A percentile compares a stretch with the other conserved stretches of the same genome.
Conservation (phyloP, 2,797 vertebrate species). For the Denticeps clupeoides region DNA sequence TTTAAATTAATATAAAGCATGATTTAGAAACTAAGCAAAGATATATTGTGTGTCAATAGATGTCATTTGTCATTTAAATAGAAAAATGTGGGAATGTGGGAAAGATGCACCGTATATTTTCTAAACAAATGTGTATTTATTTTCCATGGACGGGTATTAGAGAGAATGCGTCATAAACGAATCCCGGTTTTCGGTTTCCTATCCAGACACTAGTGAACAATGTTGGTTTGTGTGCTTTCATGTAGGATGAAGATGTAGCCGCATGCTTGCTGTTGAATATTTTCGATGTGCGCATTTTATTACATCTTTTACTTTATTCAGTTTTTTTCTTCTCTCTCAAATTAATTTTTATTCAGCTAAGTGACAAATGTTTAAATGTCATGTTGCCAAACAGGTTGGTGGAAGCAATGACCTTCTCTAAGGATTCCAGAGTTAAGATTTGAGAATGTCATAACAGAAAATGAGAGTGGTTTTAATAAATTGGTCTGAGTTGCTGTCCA, state of each 20-base stretch:
- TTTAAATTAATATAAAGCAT: constrained; percentile 77
- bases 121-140: constrained; percentile 66
- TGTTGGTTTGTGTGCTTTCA: constrained; percentile 61
- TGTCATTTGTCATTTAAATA: constrained; percentile 74
- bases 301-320: constrained; percentile 19
- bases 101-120: constrained; percentile 73
- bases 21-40: constrained; percentile 63
- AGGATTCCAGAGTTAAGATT: too few species aligned
- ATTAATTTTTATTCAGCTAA: constrained; percentile 31
- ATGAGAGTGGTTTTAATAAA: too few species aligned
- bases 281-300: constrained; percentile 28
- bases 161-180: constrained; percentile 60
- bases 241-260: constrained; percentile 64
- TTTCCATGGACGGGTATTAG: constrained; percentile 61
- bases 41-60: constrained; percentile 65
- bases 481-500: too few species aligned
- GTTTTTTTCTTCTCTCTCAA: constrained; percentile 22
- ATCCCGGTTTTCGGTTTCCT: constrained; percentile 56
- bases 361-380: constrained; percentile 29
- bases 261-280: constrained; percentile 61
- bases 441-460: too few species aligned
- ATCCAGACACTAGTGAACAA: constrained; percentile 45
- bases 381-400: constrained; percentile 24
- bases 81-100: constrained; percentile 45
- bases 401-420: constrained; percentile 20